Conservation (phyloP, 2,797 vertebrate species). For the Neosilurus hyrtlii region DNA sequence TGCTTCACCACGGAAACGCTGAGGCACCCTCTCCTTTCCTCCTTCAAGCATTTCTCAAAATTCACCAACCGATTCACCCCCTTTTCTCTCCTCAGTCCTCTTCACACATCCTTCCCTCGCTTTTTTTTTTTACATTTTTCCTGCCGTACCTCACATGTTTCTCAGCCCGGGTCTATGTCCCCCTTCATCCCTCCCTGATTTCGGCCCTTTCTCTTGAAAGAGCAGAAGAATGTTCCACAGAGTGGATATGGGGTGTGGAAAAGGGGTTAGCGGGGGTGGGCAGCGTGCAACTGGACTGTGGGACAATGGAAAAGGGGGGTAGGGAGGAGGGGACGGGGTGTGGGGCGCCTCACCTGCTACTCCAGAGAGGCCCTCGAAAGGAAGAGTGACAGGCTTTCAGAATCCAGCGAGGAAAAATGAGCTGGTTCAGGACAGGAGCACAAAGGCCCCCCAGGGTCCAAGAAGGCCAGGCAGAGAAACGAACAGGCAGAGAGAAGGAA, state of each 20-base stretch:
- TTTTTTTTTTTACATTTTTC: conserved; percentile 28
- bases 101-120: conserved; percentile 36
- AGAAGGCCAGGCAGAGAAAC: conserved; percentile 43
- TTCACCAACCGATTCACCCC: conserved; percentile 37
- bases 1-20: conserved; percentile 50
- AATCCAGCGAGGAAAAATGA: conserved; percentile 59
- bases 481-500: conserved; percentile 32
- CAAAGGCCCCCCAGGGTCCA: conserved; percentile 59
- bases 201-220: conserved; percentile 51
- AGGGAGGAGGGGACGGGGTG: conserved; percentile 44
- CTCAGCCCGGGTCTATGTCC: conserved; percentile 37
- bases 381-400: conserved; percentile 62
- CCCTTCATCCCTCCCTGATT: conserved; percentile 48
- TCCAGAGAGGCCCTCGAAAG: conserved; percentile 58
- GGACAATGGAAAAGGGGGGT: conserved; percentile 56
- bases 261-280: conserved; percentile 35
- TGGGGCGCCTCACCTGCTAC: conserved; percentile 58
- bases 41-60: conserved; percentile 49
- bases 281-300: conserved; percentile 48
- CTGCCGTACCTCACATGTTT: conserved; percentile 44
- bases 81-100: conserved; percentile 40
- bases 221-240: conserved; percentile 56
- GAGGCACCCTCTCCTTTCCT: conserved; percentile 42
- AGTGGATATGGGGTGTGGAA: conserved; percentile 44
- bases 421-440: conserved; percentile 58